These are phyloP conservation scores for Aphis craccivora DNA, from an alignment of 1,140 invertebrate genomes.

Conservation along the genomic window DNA sequence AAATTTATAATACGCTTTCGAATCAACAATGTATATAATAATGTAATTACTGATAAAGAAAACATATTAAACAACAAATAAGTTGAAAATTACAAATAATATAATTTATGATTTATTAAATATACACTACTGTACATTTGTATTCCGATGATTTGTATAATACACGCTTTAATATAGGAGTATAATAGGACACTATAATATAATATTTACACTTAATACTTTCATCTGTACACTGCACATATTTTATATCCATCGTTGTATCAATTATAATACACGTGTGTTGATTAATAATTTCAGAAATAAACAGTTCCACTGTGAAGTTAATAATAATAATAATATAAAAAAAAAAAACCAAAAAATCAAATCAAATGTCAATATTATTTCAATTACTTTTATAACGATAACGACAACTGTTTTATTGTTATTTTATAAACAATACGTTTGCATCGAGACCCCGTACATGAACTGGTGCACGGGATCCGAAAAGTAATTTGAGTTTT, in stretches of 20 bases:
- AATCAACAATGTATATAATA: neutral
- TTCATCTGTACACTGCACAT: neutral
- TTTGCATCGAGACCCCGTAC: neutral
- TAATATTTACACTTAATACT: neutral
- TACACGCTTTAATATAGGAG: neutral
- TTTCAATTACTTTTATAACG: neutral
- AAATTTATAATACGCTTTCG: neutral
- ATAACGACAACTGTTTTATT: neutral
- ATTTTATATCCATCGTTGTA: neutral
- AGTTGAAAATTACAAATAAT: neutral
- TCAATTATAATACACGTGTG: neutral
- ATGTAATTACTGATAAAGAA: neutral
- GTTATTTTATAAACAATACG: neutral
- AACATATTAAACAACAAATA: neutral
- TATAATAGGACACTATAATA: neutral
- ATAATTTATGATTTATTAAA: neutral
- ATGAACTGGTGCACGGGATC: neutral
- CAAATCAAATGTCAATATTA: neutral
- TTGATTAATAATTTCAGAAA: neutral
- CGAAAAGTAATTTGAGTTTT: neutral
- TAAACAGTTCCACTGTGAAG: neutral
- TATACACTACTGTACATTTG: neutral
- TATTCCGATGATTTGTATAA: neutral
- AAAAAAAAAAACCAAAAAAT: neutral
- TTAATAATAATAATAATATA: neutral